phyloP scores from a whole-genome alignment of 2,797 vertebrate species.

The Anolis apletophallus region DNA sequence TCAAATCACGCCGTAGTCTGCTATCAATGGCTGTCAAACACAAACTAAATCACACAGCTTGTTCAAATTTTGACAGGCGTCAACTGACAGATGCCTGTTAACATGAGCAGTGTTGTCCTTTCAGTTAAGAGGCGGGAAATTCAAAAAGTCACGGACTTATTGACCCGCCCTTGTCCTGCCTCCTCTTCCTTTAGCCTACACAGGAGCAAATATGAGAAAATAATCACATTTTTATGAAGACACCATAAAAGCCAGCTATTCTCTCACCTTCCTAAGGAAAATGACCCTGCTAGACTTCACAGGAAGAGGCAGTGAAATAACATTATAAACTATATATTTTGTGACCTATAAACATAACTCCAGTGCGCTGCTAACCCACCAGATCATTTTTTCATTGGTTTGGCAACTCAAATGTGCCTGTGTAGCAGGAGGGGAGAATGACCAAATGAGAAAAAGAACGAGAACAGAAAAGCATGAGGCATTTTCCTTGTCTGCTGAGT shows the following conservation, averaged over 20 bases:
- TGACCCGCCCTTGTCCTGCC: too few relatives aligned
- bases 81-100: too few relatives aligned
- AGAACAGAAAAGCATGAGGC: not conserved
- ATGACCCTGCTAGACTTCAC: not conserved
- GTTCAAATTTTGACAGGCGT: too few relatives aligned
- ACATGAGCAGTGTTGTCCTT: too few relatives aligned
- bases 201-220: slow-evolving; percentile 1
- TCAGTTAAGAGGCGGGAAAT: too few relatives aligned
- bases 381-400: not conserved
- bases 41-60: too few relatives aligned
- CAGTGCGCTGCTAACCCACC: slow-evolving; percentile 10
- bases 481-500: not conserved
- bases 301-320: not conserved
- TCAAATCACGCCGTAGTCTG: too few relatives aligned
- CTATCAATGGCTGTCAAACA: too few relatives aligned
- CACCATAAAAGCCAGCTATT: not conserved
- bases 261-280: not conserved
- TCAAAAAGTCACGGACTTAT: too few relatives aligned
- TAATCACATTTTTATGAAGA: slow-evolving; percentile 4
- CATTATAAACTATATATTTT: not conserved
- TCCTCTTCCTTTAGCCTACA: not conserved
- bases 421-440: not conserved
- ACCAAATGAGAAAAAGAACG: slow-evolving; percentile 35
- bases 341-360: not conserved
- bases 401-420: not conserved